Evolutionary conservation across 2,888 invertebrate species (phyloP).

Genomic region (Melinaea marsaeus): DNA sequence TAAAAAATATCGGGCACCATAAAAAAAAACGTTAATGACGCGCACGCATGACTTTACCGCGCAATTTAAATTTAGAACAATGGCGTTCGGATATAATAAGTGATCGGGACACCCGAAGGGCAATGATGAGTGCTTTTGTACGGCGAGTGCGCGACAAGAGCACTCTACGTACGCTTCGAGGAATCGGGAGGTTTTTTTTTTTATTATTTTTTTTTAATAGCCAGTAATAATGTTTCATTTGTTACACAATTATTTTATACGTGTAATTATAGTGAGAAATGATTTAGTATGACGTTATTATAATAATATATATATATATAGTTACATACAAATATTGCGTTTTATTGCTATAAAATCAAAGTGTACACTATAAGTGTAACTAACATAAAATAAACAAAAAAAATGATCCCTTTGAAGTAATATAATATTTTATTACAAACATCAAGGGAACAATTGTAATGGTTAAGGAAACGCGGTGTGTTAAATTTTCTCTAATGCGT

Average conservation of each 20-base stretch:
- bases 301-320: no score
- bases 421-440: slow-evolving; percentile 54
- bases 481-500: slow-evolving; percentile 44
- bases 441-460: slow-evolving; percentile 52
- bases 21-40: slow-evolving; percentile 30
- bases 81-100: slow-evolving; percentile 54
- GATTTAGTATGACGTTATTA: no score
- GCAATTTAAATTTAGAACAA: slow-evolving; percentile 48
- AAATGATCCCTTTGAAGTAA: slow-evolving; percentile 35
- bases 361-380: neutral
- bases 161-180: slow-evolving; percentile 50
- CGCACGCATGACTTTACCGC: slow-evolving; percentile 38
- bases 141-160: slow-evolving; percentile 45
- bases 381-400: slow-evolving; percentile 14
- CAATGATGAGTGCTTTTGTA: slow-evolving; percentile 53
- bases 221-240: slow-evolving; percentile 10
- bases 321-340: no score
- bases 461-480: slow-evolving; percentile 50
- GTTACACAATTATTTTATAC: slow-evolving; percentile 1
- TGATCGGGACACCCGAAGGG: slow-evolving; percentile 50
- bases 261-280: no score
- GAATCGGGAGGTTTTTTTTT: slow-evolving; percentile 34
- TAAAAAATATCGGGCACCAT: slow-evolving; percentile 9
- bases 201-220: slow-evolving; percentile 17
- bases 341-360: no score